phyloP scores from a whole-genome alignment of 2,888 invertebrate species.

The Archips crataeganus region DNA sequence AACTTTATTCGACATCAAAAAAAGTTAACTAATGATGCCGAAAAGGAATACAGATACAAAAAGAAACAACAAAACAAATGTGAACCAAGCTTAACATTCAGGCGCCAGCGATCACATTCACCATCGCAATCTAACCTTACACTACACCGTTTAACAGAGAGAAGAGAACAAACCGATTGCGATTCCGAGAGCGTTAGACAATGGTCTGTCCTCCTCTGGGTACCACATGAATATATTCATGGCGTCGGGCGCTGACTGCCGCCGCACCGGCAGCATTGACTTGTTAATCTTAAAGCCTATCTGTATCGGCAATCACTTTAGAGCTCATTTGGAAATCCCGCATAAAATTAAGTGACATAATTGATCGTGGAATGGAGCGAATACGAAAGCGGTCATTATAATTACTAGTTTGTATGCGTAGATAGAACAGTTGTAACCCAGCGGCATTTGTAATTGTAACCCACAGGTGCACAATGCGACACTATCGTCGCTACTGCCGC shows the following conservation, averaged over 20 bases:
- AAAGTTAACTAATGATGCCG: too few species aligned
- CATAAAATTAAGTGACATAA: constrained; percentile 38
- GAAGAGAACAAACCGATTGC: too few species aligned
- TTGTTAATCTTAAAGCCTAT: constrained; percentile 19
- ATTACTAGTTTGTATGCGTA: background rate
- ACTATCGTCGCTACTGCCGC: constrained; percentile 12
- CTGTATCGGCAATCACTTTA: constrained; percentile 23
- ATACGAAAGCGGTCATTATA: background rate
- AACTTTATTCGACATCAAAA: too few species aligned
- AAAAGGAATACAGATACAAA: too few species aligned
- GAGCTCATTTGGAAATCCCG: constrained; percentile 36
- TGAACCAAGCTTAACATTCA: too few species aligned
- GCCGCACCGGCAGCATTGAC: constrained; percentile 5
- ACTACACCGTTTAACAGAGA: too few species aligned
- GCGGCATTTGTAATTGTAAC: background rate
- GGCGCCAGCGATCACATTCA: too few species aligned
- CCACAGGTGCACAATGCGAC: constrained; percentile 7
- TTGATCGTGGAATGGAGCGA: constrained; percentile 24
- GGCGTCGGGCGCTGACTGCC: background rate
- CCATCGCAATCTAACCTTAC: too few species aligned
- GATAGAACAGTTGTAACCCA: background rate
- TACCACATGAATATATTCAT: constrained; percentile 10
- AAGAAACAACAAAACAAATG: too few species aligned
- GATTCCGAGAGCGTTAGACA: too few species aligned
- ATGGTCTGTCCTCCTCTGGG: too few species aligned